Evolutionary conservation across 2,888 invertebrate species (phyloP), one percentile per base, ranked within the genome.

Genomic region (Silvanus unidentatus): DNA sequence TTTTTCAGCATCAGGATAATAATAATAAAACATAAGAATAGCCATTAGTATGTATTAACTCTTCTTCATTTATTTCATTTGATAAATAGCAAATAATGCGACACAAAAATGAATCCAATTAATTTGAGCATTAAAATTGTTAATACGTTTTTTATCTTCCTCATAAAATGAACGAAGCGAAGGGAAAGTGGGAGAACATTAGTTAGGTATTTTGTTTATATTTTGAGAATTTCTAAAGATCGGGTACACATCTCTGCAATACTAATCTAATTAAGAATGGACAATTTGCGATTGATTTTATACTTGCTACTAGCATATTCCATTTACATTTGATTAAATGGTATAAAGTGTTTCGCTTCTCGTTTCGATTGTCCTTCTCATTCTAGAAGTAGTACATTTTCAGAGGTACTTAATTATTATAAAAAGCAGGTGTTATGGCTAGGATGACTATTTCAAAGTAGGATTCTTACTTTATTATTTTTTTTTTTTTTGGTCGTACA

Each of bases 241-340:
- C 61, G 63, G 60, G 65, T 69, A 68, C 67, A 68, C 66, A 64
- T 66, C 62, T 62, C 57, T 60, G 64, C 61, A 59, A 60, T 59
- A 59, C 62, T 66, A 66, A 56, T 63, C 65, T 67, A 65, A 59
- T 53, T 64, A 63, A 60, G 58, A 62, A 59, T 62, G 65, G 62
- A 65, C 63, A 63, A 60, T 59, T 61, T 59, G 64, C 63, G 61
- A 60, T 58, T 62, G 62, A 63, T 67, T 11, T 32, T 11, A n/a
- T 22, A 5, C 22, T 22, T 22, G 3, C 8, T 22, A 5, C 8
- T 22, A 5, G 3, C 8, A 5, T 8, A 22, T 22, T 22, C 3
- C 8, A 22, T 22, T 22, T n/a, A 28, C 28, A 9, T 9, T 28
- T 28, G 10, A 28, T 9, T 28, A 56, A 55, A 51, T 63, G 59